Conservation (phyloP, 2,888 invertebrate species). For the Tenthredo notha region DNA sequence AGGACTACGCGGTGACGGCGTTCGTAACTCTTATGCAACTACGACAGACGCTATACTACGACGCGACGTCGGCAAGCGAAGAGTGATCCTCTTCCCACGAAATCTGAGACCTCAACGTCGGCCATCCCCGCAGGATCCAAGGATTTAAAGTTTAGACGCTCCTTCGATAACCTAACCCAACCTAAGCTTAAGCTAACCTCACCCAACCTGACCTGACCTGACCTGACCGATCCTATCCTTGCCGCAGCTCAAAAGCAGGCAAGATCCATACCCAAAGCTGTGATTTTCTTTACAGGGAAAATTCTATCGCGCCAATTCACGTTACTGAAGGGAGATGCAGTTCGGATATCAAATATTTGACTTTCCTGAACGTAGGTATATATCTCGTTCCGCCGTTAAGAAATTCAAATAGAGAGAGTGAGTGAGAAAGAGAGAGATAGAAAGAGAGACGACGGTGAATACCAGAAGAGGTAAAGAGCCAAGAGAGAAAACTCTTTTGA, state of each 20-base stretch:
- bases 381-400: slow-evolving; percentile 6
- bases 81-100: slow-evolving; percentile 48
- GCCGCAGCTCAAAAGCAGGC: not conserved
- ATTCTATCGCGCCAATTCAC: slow-evolving; percentile 47
- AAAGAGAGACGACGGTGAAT: not conserved
- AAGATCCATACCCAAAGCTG: not conserved
- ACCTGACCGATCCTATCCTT: not conserved
- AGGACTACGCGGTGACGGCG: slow-evolving; percentile 20
- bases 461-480: slow-evolving; percentile 21
- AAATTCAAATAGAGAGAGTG: slow-evolving; percentile 37
- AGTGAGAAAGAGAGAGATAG: not conserved
- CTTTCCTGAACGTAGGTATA: slow-evolving; percentile 10
- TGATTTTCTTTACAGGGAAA: slow-evolving; percentile 24
- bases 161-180: slow-evolving; percentile 14
- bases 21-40: slow-evolving; percentile 40
- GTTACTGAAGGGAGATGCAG: slow-evolving; percentile 24
- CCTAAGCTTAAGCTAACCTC: not conserved
- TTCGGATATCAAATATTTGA: slow-evolving; percentile 53
- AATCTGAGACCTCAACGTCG: slow-evolving; percentile 35
- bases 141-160: slow-evolving; percentile 43
- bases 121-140: slow-evolving; percentile 13
- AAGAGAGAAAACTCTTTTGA: slow-evolving; percentile 46
- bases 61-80: not conserved
- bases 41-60: not conserved
- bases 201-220: not conserved